Percentiles rank a stretch among this genome's conserved stretches.
These are phyloP conservation scores for Ischnura elegans DNA, from an alignment of 2,888 invertebrate genomes.

Conservation along the genomic window DNA sequence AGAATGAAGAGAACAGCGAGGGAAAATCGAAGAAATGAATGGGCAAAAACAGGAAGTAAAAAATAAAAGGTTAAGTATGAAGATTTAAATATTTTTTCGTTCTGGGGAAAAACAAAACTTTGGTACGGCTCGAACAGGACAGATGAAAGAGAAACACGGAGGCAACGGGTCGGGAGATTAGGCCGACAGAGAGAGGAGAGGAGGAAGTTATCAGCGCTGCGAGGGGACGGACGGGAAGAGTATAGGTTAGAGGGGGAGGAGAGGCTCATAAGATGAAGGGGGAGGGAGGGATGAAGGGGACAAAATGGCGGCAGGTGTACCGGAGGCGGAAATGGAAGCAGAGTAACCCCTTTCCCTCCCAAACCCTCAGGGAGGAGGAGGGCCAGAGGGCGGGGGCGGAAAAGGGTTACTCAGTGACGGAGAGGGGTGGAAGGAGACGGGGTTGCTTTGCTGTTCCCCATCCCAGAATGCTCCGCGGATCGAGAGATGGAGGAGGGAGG, in stretches of 20 bases:
- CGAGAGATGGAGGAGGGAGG: background rate
- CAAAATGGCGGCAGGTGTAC: background rate
- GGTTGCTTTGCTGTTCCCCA: background rate
- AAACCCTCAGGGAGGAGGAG: background rate
- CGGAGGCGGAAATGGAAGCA: background rate
- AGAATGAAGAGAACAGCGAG: background rate
- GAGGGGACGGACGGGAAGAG: background rate
- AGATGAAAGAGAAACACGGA: slow-evolving; percentile 33
- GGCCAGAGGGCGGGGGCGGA: background rate
- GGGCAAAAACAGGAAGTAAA: background rate
- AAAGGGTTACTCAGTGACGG: background rate
- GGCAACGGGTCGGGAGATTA: background rate
- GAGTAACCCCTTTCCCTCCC: background rate
- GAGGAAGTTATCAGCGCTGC: background rate
- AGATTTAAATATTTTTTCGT: background rate
- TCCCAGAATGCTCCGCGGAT: background rate
- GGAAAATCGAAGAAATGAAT: background rate
- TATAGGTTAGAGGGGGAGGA: background rate
- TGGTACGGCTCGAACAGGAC: background rate
- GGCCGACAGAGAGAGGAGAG: background rate
- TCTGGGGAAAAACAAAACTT: background rate
- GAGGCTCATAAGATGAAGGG: background rate
- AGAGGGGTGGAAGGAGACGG: background rate
- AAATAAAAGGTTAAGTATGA: background rate
- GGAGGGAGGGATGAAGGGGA: background rate